Evolutionary conservation across 2,113 vertebrate genomes (phyloP).

Genomic region (Pelodiscus sinensis): DNA sequence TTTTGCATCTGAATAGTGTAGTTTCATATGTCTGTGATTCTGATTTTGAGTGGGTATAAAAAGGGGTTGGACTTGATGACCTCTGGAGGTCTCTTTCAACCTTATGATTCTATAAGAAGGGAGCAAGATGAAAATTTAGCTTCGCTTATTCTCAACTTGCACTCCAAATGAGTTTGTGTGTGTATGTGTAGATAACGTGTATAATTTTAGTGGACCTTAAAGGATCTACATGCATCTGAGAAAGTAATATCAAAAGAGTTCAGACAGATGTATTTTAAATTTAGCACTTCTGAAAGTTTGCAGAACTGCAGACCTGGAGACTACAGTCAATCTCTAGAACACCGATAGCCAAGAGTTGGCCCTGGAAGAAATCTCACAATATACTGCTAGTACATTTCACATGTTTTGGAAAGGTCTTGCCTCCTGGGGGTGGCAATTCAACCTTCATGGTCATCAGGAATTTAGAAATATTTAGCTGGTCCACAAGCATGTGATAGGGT

Average conservation of each 20-base stretch:
- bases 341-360: not conserved
- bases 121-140: no score
- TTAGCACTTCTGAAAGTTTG: not conserved
- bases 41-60: not conserved
- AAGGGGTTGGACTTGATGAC: no score
- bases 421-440: no score
- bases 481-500: no score
- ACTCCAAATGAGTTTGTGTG: no score
- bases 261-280: not conserved
- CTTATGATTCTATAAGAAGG: no score
- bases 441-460: no score
- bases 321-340: not conserved
- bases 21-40: not conserved
- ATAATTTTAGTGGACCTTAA: not conserved
- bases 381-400: not conserved
- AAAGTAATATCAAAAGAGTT: not conserved
- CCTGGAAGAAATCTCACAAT: not conserved
- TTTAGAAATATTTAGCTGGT: no score
- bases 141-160: no score
- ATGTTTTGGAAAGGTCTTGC: no score
- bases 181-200: no score
- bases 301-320: not conserved
- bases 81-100: no score
- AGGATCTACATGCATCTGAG: not conserved
- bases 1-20: not conserved